Evolutionary conservation across 2,888 invertebrate genomes (phyloP).

Genomic region (Epicampocera succincta): DNA sequence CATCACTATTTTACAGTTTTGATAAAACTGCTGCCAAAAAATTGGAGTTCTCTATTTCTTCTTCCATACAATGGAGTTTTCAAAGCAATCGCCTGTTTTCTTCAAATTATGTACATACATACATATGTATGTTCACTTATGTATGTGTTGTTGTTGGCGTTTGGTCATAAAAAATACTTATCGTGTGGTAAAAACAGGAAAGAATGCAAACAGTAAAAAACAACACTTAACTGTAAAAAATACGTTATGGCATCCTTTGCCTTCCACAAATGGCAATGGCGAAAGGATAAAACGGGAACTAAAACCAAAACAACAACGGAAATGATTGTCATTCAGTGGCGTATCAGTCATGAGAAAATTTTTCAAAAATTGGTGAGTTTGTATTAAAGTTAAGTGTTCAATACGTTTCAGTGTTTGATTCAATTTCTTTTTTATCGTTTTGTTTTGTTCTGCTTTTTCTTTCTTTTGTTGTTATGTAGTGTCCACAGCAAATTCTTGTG

Average conservation of each 20-base stretch:
- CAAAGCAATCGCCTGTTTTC: conserved; percentile 45
- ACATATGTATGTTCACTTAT: neutral
- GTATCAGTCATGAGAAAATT: conserved; percentile 40
- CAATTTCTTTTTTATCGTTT: conserved; percentile 4
- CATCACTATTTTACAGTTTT: conserved; percentile 20
- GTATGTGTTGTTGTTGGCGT: conserved; percentile 5
- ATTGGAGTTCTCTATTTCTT: conserved; percentile 5
- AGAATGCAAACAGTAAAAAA: neutral
- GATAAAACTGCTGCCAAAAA: conserved; percentile 49
- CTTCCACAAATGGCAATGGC: conserved; percentile 21
- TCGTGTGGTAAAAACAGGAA: conserved; percentile 63
- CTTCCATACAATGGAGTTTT: conserved; percentile 22
- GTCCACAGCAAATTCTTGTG: conserved; percentile 19
- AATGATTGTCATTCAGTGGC: conserved; percentile 63
- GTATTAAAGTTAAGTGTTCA: conserved; percentile 40
- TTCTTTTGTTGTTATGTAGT: conserved; percentile 21
- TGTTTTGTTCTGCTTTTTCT: neutral
- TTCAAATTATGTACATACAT: too few relatives aligned
- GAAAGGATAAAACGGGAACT: conserved; percentile 29
- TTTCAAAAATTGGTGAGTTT: conserved; percentile 25
- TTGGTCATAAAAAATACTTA: conserved; percentile 61
- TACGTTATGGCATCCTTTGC: conserved; percentile 48
- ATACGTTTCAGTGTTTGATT: conserved; percentile 24
- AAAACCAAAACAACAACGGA: conserved; percentile 57
- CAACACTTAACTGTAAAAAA: conserved; percentile 41